Base-by-base conservation (phyloP, 2,888 invertebrate genomes). In the Drosophila recens region DNA sequence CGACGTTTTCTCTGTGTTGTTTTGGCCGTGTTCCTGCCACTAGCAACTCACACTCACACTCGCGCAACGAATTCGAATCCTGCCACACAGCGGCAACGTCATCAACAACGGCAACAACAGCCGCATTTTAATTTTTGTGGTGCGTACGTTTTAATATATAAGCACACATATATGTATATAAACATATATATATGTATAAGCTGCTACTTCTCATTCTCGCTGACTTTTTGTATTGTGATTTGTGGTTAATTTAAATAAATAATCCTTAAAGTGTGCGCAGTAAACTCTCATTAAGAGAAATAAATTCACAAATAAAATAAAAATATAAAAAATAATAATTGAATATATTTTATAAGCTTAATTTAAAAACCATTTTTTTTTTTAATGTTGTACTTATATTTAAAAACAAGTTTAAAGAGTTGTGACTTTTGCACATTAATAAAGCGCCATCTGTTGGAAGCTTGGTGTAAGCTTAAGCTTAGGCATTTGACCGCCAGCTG, bases 231-330 rank as follows among this genome's bases (percentile, higher is more conserved):
- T 59, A 65, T 78, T 72, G 79, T 88, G 88, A 71, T 84, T 89
- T 88, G 87, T 72, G 88, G 88, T 87, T 87, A 76, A 86, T 80
- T 88, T 87, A 80, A 88, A 89, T 78, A 79, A 83, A 81, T 84
- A 88, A 86, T 84, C 79, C 74, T 75, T 67, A 72, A 78, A 89
- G 79, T 82, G 82, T 72, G 75, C 53, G 64, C 4, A 13, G 45
- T 30, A 30, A 43, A 4, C n/a, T 11, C 33, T n/a, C 3, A 42
- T 10, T 23, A 48, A 38, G 34, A 56, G 1, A n/a, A 36, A 13
- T n/a, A 0, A 9, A 63, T 40, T 13, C 63, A 54, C 11, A n/a
- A 15, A 23, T 9, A 9, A 17, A 38, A 36, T 38, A 27, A 27
- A n/a, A n/a, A n/a, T n/a, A 30, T 17, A 0, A 1, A 1, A 27